These are phyloP conservation scores for Anoplolepis gracilipes DNA, from an alignment of 1,140 invertebrate genomes.

Conservation along the genomic window DNA sequence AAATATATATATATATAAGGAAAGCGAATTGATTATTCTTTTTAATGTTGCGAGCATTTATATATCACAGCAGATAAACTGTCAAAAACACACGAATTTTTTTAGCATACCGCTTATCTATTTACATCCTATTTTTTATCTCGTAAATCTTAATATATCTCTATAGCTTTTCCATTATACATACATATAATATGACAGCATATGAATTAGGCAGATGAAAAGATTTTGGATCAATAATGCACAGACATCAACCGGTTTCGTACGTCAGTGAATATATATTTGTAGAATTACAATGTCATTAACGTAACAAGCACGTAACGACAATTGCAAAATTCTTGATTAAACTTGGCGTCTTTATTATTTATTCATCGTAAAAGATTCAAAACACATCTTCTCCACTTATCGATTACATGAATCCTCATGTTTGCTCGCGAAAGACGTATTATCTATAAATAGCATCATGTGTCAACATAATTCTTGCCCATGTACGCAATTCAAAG, in stretches of 20 bases:
- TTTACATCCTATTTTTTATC: neutral
- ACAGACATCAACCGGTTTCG: neutral
- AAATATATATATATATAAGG: no score
- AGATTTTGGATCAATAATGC: neutral
- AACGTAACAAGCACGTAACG: neutral
- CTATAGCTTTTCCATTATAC: neutral
- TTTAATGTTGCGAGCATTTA: neutral
- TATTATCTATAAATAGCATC: conserved; percentile 34
- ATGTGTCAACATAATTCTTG: conserved; percentile 35
- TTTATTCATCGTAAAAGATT: neutral
- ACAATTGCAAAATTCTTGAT: neutral
- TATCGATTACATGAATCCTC: neutral
- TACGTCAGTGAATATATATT: no score
- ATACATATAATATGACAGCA: neutral
- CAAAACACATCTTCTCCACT: neutral
- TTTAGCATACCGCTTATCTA: neutral
- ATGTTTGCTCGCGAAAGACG: neutral
- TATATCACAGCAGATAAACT: neutral
- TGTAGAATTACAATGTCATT: neutral
- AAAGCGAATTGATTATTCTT: conserved; percentile 11
- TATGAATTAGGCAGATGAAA: neutral
- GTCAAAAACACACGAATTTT: neutral
- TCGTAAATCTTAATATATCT: neutral
- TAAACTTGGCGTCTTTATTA: neutral
- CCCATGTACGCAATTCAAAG: neutral